These are phyloP conservation scores for Microcebus griseorufus DNA, from an alignment of 2,113 vertebrate species.

Conservation along the genomic window DNA sequence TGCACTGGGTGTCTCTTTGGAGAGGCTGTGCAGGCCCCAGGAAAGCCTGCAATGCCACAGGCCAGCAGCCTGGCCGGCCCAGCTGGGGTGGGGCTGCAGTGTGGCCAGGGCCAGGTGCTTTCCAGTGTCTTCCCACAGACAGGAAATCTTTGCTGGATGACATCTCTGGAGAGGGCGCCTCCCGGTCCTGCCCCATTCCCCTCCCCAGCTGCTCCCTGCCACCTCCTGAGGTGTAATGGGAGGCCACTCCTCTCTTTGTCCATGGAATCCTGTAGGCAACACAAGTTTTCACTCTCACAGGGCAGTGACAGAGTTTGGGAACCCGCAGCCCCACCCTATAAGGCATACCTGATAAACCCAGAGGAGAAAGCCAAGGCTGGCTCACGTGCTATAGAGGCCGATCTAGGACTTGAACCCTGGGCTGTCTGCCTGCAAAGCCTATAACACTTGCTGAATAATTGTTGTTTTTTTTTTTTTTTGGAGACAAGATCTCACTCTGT, in stretches of 20 bases:
- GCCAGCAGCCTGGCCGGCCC: not conserved
- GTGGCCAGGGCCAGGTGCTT: slow-evolving; percentile 63
- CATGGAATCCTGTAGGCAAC: not conserved
- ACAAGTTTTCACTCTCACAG: not conserved
- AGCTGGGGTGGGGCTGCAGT: not conserved
- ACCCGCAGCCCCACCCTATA: not conserved
- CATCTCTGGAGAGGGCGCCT: not conserved
- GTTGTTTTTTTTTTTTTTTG: not conserved
- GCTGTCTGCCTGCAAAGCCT: not conserved
- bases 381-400: not conserved
- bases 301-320: not conserved
- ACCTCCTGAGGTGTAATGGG: not conserved
- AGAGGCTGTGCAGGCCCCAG: not conserved
- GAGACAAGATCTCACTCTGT: too few relatives aligned
- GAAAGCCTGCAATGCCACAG: not conserved
- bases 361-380: not conserved
- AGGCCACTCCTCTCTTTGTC: not conserved
- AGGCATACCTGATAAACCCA: not conserved
- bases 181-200: not conserved
- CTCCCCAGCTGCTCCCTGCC: not conserved
- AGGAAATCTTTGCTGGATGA: not conserved
- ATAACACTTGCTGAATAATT: not conserved
- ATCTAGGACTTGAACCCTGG: not conserved
- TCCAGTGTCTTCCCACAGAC: not conserved
- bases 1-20: not conserved